These are phyloP conservation scores for Caenorhabditis virilis DNA, from an alignment of 2,888 invertebrate genomes.

Conservation along the genomic window DNA sequence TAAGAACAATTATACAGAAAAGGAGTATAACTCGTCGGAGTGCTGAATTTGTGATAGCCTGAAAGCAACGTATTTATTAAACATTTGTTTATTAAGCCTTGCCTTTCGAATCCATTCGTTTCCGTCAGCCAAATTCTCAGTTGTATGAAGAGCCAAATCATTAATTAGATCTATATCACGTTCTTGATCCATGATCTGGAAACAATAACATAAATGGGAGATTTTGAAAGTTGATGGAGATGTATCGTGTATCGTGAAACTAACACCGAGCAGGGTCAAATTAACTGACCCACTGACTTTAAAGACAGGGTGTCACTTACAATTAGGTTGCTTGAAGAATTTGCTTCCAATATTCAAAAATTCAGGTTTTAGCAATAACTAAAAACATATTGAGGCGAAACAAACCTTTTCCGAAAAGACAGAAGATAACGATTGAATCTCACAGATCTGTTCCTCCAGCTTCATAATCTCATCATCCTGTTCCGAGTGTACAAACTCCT, in stretches of 20 bases:
- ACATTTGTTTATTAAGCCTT: too few species aligned
- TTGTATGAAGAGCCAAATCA: conserved; percentile 85
- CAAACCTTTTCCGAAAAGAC: conserved; percentile 89
- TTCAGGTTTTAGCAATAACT: too few species aligned
- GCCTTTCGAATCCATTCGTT: conserved; percentile 94
- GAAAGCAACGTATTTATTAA: too few species aligned
- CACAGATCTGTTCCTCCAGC: conserved; percentile 80
- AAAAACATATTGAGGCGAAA: background rate
- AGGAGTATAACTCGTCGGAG: conserved; percentile 90
- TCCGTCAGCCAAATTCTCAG: conserved; percentile 92
- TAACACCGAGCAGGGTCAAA: too few species aligned
- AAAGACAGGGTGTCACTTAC: too few species aligned
- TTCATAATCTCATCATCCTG: conserved; percentile 49
- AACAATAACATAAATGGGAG: background rate
- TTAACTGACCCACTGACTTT: too few species aligned
- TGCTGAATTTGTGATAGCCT: conserved; percentile 95
- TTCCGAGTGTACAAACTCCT: conserved; percentile 24
- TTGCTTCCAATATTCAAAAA: conserved; percentile 2
- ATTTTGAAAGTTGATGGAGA: too few species aligned
- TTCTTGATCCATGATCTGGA: conserved; percentile 74
- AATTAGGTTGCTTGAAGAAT: too few species aligned
- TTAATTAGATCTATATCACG: conserved; percentile 88
- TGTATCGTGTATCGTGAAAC: too few species aligned
- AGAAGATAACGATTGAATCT: conserved; percentile 92
- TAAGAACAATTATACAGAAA: conserved; percentile 92